Percentiles rank a stretch among this genome's conserved stretches.
phyloP scores from a whole-genome alignment of 2,888 invertebrate genomes.

The Bugula neritina region DNA sequence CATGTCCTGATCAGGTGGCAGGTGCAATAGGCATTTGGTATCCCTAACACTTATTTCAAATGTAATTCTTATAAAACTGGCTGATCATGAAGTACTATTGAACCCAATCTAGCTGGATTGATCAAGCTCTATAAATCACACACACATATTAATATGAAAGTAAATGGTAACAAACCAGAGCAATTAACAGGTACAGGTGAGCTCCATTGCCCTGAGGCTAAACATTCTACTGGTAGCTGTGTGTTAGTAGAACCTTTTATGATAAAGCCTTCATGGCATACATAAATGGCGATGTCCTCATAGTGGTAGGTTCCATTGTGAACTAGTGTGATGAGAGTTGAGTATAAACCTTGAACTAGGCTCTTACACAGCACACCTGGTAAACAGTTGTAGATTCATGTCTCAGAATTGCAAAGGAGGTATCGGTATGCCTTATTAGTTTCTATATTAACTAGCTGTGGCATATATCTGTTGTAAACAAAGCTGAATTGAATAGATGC shows the following conservation, averaged over 20 bases:
- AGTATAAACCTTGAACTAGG: neutral
- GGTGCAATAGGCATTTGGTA: too few relatives aligned
- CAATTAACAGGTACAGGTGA: neutral
- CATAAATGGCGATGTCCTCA: neutral
- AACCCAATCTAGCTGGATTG: too few relatives aligned
- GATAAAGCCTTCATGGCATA: neutral
- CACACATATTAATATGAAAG: too few relatives aligned
- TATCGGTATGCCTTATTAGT: neutral
- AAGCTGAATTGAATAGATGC: too few relatives aligned
- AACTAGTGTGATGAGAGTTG: neutral
- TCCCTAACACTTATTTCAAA: too few relatives aligned
- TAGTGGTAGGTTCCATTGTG: neutral
- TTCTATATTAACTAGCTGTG: neutral
- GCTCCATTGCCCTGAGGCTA: neutral
- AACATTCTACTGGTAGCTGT: neutral
- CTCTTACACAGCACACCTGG: too few relatives aligned
- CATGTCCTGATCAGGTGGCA: too few relatives aligned
- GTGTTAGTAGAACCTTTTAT: neutral
- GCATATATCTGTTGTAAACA: too few relatives aligned
- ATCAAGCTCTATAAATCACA: too few relatives aligned
- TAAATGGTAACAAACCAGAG: neutral
- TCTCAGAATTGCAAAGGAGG: too few relatives aligned
- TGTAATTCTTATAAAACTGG: too few relatives aligned
- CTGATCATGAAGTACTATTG: too few relatives aligned
- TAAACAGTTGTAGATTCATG: neutral